A percentile compares a stretch with the other conserved stretches of the same genome.
Evolutionary conservation across 2,888 invertebrate species (phyloP).

Genomic region (Myathropa florea): DNA sequence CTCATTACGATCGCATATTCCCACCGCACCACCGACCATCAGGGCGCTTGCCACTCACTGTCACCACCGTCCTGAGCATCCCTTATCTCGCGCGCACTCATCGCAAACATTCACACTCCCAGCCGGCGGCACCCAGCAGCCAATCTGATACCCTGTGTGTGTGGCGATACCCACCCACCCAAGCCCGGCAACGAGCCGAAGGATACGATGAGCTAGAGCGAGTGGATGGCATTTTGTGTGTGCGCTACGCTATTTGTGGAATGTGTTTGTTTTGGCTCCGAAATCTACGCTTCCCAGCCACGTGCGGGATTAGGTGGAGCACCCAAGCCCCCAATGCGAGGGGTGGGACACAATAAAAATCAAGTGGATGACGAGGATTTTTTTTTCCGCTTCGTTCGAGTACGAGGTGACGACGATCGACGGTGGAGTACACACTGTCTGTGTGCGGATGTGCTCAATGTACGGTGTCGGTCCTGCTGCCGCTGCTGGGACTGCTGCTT

Average conservation of each 20-base stretch:
- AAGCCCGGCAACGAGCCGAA: slow-evolving; percentile 3
- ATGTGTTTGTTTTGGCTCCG: slow-evolving; percentile 71
- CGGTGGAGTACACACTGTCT: slow-evolving; percentile 35
- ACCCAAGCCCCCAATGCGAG: slow-evolving; percentile 9
- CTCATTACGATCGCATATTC: slow-evolving; percentile 68
- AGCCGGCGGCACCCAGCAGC: background rate
- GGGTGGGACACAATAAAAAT: slow-evolving; percentile 50
- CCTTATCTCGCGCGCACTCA: slow-evolving; percentile 68
- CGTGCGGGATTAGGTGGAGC: slow-evolving; percentile 69
- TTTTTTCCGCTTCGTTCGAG: slow-evolving; percentile 14
- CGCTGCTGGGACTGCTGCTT: background rate
- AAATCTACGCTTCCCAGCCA: slow-evolving; percentile 70
- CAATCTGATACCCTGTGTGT: background rate
- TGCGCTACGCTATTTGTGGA: slow-evolving; percentile 63
- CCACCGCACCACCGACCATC: slow-evolving; percentile 30
- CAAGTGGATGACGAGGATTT: slow-evolving; percentile 26
- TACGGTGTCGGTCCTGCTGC: slow-evolving; percentile 16
- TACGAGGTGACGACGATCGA: slow-evolving; percentile 62
- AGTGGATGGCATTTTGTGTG: slow-evolving; percentile 65
- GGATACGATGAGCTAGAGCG: slow-evolving; percentile 25
- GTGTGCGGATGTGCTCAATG: slow-evolving; percentile 57
- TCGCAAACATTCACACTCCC: slow-evolving; percentile 67
- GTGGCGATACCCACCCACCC: background rate
- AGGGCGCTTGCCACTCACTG: slow-evolving; percentile 39
- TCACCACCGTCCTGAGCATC: slow-evolving; percentile 44